phyloP scores from a whole-genome alignment of 2,888 invertebrate species.

The Dicroscelio sp. region DNA sequence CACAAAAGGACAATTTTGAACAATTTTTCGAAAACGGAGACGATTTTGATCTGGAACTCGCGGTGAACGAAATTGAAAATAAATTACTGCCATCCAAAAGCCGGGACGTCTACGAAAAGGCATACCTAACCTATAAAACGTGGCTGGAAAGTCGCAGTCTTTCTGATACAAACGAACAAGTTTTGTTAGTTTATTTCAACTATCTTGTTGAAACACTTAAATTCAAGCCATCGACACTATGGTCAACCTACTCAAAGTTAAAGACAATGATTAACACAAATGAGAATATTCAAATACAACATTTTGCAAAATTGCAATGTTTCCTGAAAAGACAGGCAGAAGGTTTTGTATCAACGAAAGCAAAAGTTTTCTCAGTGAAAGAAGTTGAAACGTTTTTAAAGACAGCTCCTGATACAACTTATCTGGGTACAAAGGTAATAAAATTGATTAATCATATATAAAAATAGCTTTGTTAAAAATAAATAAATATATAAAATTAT shows the following conservation, averaged over 20 bases:
- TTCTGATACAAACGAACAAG: background rate
- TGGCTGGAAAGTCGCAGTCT: background rate
- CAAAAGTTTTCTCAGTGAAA: too few relatives aligned
- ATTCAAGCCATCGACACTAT: background rate
- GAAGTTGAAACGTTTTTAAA: too few relatives aligned
- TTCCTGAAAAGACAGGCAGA: too few relatives aligned
- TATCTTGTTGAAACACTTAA: background rate
- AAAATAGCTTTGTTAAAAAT: too few relatives aligned
- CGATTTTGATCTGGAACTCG: background rate
- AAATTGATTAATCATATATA: too few relatives aligned
- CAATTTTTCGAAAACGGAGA: background rate
- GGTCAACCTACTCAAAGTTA: background rate
- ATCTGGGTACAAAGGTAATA: too few relatives aligned
- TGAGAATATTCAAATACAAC: too few relatives aligned
- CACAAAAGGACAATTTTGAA: background rate
- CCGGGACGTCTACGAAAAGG: background rate
- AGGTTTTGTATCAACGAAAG: too few relatives aligned
- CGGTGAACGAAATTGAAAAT: background rate
- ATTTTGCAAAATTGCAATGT: too few relatives aligned
- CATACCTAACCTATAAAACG: background rate
- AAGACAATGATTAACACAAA: too few relatives aligned
- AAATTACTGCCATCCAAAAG: conserved; percentile 19
- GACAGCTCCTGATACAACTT: too few relatives aligned
- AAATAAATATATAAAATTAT: too few relatives aligned
- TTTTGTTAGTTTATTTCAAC: conserved; percentile 32